Evolutionary conservation across 1,140 invertebrate genomes (phyloP).

Genomic region (Ericerus pela): DNA sequence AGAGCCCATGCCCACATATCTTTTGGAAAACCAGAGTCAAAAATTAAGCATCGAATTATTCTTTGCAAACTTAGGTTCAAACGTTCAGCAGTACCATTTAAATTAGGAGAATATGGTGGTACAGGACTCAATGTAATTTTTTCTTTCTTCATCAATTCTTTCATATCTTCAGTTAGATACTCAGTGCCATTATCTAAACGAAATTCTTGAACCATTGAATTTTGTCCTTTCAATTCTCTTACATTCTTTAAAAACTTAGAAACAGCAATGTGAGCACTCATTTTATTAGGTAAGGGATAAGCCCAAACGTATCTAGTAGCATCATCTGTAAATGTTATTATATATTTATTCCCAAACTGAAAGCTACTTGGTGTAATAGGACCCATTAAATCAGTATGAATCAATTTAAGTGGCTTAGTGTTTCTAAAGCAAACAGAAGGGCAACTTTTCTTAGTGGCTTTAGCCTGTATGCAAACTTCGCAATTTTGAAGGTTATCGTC

Average conservation of each 20-base stretch:
- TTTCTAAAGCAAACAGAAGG: background rate
- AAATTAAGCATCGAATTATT: background rate
- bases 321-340: slow-evolving; percentile 2
- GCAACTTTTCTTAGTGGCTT: background rate
- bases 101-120: background rate
- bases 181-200: background rate
- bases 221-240: background rate
- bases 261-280: background rate
- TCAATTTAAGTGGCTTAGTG: too few relatives aligned
- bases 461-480: background rate
- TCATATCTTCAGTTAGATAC: background rate
- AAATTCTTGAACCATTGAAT: background rate
- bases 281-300: background rate
- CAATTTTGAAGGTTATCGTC: background rate
- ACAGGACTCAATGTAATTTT: background rate
- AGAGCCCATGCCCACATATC: slow-evolving; percentile 15
- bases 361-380: background rate
- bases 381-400: background rate
- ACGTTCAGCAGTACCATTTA: background rate
- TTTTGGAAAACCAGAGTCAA: slow-evolving; percentile 11
- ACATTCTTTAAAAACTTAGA: background rate
- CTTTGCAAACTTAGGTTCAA: background rate
- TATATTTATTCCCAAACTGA: background rate
- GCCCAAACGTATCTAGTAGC: background rate
- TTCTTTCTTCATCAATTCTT: background rate